Conservation (phyloP, 2,113 vertebrate species). For the Craseonycteris thonglongyai region DNA sequence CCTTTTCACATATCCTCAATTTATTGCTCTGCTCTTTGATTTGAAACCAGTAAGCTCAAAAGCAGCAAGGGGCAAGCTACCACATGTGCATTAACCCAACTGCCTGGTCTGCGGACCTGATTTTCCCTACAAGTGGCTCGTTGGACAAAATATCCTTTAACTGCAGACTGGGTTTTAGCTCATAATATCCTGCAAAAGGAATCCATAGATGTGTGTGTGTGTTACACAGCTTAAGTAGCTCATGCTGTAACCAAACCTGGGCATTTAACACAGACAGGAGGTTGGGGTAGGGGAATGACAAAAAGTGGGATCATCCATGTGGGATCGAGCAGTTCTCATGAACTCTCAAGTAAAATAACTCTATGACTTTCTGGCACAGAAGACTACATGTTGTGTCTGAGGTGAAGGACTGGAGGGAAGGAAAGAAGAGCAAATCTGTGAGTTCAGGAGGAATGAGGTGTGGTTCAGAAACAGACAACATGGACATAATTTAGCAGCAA, state of each 20-base stretch:
- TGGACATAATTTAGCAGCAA: background rate
- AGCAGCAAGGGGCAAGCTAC: background rate
- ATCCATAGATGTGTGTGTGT: background rate
- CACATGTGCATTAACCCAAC: background rate
- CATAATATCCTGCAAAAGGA: background rate
- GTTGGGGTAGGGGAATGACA: rapidly evolving
- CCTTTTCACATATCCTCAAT: background rate
- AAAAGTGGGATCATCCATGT: background rate
- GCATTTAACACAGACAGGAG: background rate
- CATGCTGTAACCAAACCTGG: rapidly evolving
- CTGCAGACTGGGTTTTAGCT: background rate
- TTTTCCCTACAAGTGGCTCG: rapidly evolving
- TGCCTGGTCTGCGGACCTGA: background rate
- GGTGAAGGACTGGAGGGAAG: background rate
- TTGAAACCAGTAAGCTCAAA: background rate
- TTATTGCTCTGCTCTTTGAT: background rate
- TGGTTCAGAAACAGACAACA: background rate
- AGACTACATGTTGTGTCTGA: background rate
- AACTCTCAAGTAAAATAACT: background rate
- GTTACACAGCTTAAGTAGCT: background rate
- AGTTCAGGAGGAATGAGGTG: background rate
- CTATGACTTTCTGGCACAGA: background rate
- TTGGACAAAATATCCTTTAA: background rate
- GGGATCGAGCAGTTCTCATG: background rate
- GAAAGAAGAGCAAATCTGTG: background rate